A percentile compares a stretch with the other conserved stretches of the same genome.
Evolutionary conservation across 2,797 vertebrate species (phyloP).

Genomic region (Lutjanus campechanus): DNA sequence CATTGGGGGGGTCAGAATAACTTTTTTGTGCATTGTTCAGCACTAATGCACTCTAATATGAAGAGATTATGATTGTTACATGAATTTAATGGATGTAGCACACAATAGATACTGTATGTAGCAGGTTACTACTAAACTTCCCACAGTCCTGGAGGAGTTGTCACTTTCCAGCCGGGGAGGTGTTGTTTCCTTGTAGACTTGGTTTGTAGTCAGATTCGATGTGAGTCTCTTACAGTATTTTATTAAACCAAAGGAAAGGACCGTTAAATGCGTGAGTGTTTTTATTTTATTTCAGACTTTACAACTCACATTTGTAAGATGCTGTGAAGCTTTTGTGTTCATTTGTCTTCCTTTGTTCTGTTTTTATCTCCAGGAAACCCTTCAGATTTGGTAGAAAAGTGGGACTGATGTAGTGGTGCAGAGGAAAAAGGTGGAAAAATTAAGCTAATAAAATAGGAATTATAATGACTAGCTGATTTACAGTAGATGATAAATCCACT

Average conservation of each 20-base stretch:
- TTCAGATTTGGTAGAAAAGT: background rate
- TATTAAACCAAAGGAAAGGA: constrained; percentile 67
- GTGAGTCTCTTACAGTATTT: constrained; percentile 60
- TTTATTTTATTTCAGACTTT: constrained; percentile 24
- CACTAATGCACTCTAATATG: constrained; percentile 39
- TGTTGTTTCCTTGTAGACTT: constrained; percentile 32
- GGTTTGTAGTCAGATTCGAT: constrained; percentile 56
- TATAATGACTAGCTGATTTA: background rate
- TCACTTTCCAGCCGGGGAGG: constrained; percentile 35
- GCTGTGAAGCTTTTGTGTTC: background rate
- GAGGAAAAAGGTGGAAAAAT: background rate
- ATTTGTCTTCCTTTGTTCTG: constrained; percentile 12
- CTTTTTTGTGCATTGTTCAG: constrained; percentile 29
- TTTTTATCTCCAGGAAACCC: background rate
- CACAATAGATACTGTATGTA: constrained; percentile 68
- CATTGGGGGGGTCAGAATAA: constrained; percentile 1
- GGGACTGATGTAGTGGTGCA: background rate
- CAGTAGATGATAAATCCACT: background rate
- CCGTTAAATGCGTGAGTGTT: constrained; percentile 21
- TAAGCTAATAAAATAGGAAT: background rate
- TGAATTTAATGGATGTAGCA: constrained; percentile 71
- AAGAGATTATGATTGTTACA: constrained; percentile 39
- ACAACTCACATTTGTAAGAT: background rate
- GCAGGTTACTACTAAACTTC: constrained; percentile 60
- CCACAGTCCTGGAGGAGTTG: constrained; percentile 21